Conservation (phyloP, 2,888 invertebrate species). For the Melangyna quadrimaculata region DNA sequence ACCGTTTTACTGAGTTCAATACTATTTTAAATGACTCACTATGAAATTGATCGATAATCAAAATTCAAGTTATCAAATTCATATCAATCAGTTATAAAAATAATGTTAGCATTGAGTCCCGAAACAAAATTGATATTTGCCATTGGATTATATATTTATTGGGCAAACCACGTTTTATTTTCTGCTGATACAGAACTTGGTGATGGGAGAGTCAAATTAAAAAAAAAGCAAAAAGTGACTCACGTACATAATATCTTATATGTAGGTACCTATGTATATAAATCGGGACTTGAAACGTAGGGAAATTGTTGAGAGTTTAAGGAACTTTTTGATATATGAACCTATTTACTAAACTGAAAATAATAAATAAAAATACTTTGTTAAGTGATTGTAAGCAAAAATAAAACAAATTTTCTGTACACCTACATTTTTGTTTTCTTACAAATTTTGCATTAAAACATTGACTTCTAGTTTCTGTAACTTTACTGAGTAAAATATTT, state of each 20-base stretch:
- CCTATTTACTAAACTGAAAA: no score
- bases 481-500: no score
- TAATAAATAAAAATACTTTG: no score
- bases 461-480: no score
- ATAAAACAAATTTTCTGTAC: no score
- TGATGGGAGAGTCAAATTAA: neutral
- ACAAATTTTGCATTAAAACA: no score
- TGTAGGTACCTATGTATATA: neutral
- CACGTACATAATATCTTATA: no score
- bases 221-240: neutral
- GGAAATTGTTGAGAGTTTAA: neutral
- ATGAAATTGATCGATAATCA: neutral
- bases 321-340: neutral
- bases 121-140: neutral
- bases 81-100: neutral
- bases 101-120: neutral
- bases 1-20: neutral
- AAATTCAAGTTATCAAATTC: neutral
- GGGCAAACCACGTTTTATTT: constrained; percentile 13
- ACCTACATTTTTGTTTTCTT: no score
- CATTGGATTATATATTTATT: neutral
- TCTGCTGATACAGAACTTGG: constrained; percentile 7
- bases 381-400: no score
- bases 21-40: neutral
- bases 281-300: neutral